A percentile compares a stretch with the other conserved stretches of the same genome.
Conservation (phyloP, 2,113 vertebrate genomes). For the Carettochelys insculpta region DNA sequence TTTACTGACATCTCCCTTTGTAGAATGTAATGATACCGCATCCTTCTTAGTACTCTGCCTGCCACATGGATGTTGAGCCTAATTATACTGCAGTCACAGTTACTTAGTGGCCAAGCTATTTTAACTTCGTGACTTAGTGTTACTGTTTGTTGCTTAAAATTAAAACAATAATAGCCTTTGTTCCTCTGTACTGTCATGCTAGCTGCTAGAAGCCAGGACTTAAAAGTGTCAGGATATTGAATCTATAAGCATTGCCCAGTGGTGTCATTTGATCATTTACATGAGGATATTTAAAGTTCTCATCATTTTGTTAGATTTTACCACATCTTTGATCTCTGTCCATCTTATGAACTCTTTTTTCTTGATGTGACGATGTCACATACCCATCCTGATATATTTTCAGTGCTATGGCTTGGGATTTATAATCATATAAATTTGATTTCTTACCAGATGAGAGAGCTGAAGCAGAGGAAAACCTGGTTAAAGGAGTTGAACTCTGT, state of each 20-base stretch:
- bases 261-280: neutral
- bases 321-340: neutral
- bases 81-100: neutral
- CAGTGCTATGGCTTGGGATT: neutral
- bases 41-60: neutral
- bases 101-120: neutral
- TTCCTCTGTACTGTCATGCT: neutral
- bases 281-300: neutral
- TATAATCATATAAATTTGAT: neutral
- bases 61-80: neutral
- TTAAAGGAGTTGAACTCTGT: neutral
- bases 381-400: neutral
- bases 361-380: neutral
- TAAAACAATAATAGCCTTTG: neutral
- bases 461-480: neutral
- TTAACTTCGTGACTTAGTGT: neutral
- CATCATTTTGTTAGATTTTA: neutral
- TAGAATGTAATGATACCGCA: neutral
- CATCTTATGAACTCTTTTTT: neutral
- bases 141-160: neutral
- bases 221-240: neutral
- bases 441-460: neutral
- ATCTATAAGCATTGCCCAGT: neutral
- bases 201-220: neutral
- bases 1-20: neutral